Conservation (phyloP, 1,140 invertebrate genomes). For the Gryon sp. region DNA sequence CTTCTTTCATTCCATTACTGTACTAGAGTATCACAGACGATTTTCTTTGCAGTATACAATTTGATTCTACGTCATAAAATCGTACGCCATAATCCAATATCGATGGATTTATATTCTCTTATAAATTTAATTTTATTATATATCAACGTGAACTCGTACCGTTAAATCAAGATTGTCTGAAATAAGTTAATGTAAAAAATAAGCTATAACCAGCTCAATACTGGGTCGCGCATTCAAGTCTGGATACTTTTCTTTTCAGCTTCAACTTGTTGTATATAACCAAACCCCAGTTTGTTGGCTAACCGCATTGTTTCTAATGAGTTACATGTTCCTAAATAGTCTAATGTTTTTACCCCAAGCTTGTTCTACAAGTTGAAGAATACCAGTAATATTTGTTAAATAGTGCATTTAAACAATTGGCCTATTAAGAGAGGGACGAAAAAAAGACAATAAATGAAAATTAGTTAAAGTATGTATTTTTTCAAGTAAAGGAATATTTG, state of each 20-base stretch:
- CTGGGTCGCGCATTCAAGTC: constrained; percentile 7
- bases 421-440: too few species aligned
- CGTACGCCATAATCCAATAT: constrained; percentile 10
- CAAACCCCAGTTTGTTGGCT: constrained; percentile 2
- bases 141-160: constrained; percentile 13
- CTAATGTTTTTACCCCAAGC: constrained; percentile 1
- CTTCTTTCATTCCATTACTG: neutral
- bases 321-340: constrained; percentile 38
- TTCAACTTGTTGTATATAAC: constrained; percentile 17
- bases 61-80: constrained; percentile 27
- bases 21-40: constrained; percentile 12
- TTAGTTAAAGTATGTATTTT: too few species aligned
- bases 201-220: constrained; percentile 10
- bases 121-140: constrained; percentile 50
- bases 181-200: constrained; percentile 41
- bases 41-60: neutral
- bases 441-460: too few species aligned
- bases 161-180: constrained; percentile 40
- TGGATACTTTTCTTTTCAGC: constrained; percentile 37
- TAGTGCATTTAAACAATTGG: too few species aligned
- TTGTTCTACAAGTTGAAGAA: constrained; percentile 8
- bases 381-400: neutral
- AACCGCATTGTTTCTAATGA: constrained; percentile 53
- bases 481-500: too few species aligned
- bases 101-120: constrained; percentile 37